These are phyloP conservation scores for Lagorchestes hirsutus DNA, from an alignment of 2,797 vertebrate genomes.

Conservation along the genomic window DNA sequence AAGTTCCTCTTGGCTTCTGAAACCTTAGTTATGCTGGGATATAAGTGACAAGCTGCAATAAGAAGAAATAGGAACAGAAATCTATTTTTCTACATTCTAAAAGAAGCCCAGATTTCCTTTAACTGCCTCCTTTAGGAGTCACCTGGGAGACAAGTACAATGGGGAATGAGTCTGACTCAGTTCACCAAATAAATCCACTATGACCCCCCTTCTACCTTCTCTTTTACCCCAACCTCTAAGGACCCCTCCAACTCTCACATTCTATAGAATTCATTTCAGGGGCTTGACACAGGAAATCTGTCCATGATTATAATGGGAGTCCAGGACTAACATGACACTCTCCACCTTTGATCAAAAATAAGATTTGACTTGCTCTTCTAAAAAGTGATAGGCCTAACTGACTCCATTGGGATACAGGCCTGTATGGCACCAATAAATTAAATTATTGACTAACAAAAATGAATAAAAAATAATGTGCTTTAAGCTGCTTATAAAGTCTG, in stretches of 20 bases:
- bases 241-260: neutral
- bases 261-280: neutral
- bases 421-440: neutral
- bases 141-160: neutral
- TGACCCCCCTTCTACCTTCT: neutral
- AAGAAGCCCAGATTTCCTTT: neutral
- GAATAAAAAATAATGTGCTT: slow-evolving; percentile 45
- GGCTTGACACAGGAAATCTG: neutral
- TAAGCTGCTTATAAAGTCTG: slow-evolving; percentile 9
- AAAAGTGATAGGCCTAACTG: neutral
- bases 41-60: neutral
- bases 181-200: neutral
- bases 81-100: neutral
- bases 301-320: neutral
- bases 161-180: neutral
- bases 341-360: neutral
- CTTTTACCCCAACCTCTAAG: neutral
- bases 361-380: neutral
- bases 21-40: neutral
- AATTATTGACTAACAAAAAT: neutral
- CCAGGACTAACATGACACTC: neutral
- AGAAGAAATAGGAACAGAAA: neutral
- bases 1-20: neutral
- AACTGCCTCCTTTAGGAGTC: neutral
- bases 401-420: neutral